These are phyloP conservation scores for Danaus chrysippus DNA, from an alignment of 2,888 invertebrate species.

Conservation along the genomic window DNA sequence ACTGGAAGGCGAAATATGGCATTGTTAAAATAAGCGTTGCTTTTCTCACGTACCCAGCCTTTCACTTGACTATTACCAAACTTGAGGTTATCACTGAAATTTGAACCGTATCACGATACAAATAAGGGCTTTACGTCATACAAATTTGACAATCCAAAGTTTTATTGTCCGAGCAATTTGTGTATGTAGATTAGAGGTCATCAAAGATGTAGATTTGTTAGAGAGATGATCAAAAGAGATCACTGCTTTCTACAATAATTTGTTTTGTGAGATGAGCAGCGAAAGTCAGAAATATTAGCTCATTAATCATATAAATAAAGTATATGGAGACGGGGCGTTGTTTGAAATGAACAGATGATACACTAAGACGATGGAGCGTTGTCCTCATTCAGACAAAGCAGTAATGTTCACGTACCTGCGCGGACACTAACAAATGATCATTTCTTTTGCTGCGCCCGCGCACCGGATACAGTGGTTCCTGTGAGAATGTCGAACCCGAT, in stretches of 20 bases:
- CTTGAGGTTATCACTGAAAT: slow-evolving; percentile 38
- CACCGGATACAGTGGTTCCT: slow-evolving; percentile 77
- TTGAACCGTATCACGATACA: slow-evolving; percentile 40
- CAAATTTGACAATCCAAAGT: slow-evolving; percentile 49
- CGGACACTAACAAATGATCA: slow-evolving; percentile 71
- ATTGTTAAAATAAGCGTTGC: slow-evolving; percentile 72
- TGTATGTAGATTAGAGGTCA: slow-evolving; percentile 75
- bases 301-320: too few relatives aligned
- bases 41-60: slow-evolving; percentile 75
- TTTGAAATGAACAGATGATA: not conserved
- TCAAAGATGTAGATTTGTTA: slow-evolving; percentile 54
- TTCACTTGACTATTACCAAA: slow-evolving; percentile 75
- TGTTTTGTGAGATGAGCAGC: slow-evolving; percentile 13
- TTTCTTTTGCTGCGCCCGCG: slow-evolving; percentile 70
- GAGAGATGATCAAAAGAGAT: slow-evolving; percentile 51
- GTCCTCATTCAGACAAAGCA: slow-evolving; percentile 8
- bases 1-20: slow-evolving; percentile 69
- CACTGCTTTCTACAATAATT: slow-evolving; percentile 38
- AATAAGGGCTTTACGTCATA: slow-evolving; percentile 18
- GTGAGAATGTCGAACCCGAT: slow-evolving; percentile 75
- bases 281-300: slow-evolving; percentile 26
- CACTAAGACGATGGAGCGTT: not conserved
- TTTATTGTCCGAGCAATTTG: slow-evolving; percentile 73
- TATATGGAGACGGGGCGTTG: too few relatives aligned
- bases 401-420: slow-evolving; percentile 49